phyloP scores from a whole-genome alignment of 2,797 vertebrate species.

The Sebastes vulpes region DNA sequence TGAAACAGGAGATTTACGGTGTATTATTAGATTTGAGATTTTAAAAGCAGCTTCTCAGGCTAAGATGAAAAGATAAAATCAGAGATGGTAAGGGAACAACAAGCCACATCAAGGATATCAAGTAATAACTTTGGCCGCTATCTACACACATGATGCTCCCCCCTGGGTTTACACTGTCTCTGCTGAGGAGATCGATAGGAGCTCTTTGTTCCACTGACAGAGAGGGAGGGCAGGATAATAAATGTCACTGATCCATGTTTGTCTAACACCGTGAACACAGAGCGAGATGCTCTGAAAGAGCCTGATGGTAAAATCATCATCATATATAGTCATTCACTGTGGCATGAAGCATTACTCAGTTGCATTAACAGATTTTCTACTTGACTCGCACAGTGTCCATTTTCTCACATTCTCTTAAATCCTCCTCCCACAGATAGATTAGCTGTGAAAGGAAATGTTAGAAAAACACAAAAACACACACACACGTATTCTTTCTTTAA shows the following conservation, averaged over 20 bases:
- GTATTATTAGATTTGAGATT: not conserved
- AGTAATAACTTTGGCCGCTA: not conserved
- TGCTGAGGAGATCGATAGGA: constrained; percentile 28
- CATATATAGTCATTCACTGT: not conserved
- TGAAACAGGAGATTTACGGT: not conserved
- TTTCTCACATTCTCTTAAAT: constrained; percentile 36
- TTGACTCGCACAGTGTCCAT: not conserved
- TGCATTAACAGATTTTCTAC: constrained; percentile 1
- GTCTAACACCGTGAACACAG: not conserved
- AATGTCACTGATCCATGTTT: constrained; percentile 26
- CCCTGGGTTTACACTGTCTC: not conserved
- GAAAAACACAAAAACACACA: constrained; percentile 12
- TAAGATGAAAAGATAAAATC: not conserved
- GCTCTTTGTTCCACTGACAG: constrained; percentile 27
- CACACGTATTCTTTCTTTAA: not conserved
- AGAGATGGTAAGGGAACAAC: not conserved
- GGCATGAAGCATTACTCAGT: not conserved
- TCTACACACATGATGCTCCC: not conserved
- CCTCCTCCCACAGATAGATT: constrained; percentile 36
- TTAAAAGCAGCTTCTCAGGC: not conserved
- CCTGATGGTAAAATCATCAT: not conserved
- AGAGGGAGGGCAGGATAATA: constrained; percentile 12
- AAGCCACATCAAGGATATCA: not conserved
- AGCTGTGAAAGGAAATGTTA: constrained; percentile 20
- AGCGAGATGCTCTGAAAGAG: constrained; percentile 4